Evolutionary conservation across 2,797 vertebrate genomes (phyloP).

Genomic region (Gephyroberyx darwinii): DNA sequence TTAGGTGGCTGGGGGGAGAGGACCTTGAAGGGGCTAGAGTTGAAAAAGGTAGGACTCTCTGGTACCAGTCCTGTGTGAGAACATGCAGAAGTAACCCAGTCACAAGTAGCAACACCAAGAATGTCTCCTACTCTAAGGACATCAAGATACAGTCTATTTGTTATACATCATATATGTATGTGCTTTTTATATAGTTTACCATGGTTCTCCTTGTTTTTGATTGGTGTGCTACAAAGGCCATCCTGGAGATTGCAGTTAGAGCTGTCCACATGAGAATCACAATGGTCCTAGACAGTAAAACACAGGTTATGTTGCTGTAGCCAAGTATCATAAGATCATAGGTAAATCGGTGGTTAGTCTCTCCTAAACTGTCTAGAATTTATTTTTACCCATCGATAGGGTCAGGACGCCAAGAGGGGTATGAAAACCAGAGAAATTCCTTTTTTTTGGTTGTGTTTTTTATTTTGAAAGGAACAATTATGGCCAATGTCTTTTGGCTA

Average conservation of each 20-base stretch:
- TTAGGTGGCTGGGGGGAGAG: slow-evolving; percentile 95
- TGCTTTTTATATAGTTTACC: slow-evolving; percentile 55
- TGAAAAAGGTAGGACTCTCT: slow-evolving; percentile 89
- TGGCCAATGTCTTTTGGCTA: background rate
- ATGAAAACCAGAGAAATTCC: background rate
- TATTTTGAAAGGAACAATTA: background rate
- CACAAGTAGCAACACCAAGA: background rate
- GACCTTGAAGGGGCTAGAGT: slow-evolving; percentile 91
- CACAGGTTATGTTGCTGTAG: background rate
- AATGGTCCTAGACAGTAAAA: slow-evolving; percentile 81
- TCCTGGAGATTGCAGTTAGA: slow-evolving; percentile 86
- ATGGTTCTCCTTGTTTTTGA: slow-evolving; percentile 87
- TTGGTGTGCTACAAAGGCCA: slow-evolving; percentile 85
- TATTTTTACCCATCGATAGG: background rate
- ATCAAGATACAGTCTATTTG: background rate
- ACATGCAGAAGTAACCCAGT: background rate
- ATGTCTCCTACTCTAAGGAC: background rate
- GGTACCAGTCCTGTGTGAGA: slow-evolving; percentile 78
- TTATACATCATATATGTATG: background rate
- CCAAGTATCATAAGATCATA: background rate
- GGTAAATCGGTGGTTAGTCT: background rate
- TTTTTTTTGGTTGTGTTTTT: background rate
- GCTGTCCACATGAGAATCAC: slow-evolving; percentile 85
- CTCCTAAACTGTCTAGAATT: background rate
- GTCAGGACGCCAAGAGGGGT: background rate